Conservation (phyloP, 92 coral and sea anemone genomes). For the Ricordea florida region DNA sequence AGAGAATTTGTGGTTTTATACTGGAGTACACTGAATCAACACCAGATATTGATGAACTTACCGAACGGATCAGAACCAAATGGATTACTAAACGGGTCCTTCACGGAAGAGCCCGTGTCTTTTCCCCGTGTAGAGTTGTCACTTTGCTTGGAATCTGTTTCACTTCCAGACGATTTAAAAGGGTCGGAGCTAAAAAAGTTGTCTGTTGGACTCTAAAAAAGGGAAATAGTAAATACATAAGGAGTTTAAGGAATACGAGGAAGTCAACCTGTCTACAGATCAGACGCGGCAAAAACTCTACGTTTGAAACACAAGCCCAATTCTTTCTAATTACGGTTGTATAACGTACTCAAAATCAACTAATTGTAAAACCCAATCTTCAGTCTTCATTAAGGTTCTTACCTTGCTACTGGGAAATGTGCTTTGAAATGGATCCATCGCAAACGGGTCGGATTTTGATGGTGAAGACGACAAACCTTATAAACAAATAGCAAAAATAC, state of each 20-base stretch:
- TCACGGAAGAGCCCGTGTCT: slow-evolving; percentile 44
- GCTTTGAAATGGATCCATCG: slow-evolving; percentile 91
- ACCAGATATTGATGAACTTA: too few relatives aligned
- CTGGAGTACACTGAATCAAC: too few relatives aligned
- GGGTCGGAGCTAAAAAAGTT: slow-evolving; percentile 96
- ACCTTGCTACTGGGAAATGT: slow-evolving; percentile 89
- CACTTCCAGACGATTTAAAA: slow-evolving; percentile 78
- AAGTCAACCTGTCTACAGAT: not conserved
- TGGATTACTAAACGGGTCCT: slow-evolving; percentile 78
- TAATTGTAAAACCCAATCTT: not conserved
- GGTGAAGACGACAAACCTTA: slow-evolving; percentile 73
- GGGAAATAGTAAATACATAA: not conserved
- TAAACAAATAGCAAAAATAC: not conserved
- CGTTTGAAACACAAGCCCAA: too few relatives aligned
- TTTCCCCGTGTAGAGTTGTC: slow-evolving; percentile 43
- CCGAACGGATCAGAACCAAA: slow-evolving; percentile 84
- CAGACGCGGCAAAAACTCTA: not conserved
- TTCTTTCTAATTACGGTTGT: too few relatives aligned
- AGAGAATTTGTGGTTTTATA: too few relatives aligned
- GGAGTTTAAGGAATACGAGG: not conserved
- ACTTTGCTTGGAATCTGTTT: slow-evolving; percentile 74
- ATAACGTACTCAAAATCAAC: not conserved
- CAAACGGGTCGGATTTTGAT: slow-evolving; percentile 86
- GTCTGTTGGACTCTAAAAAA: slow-evolving; percentile 75
- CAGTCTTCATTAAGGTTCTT: slow-evolving; percentile 23